Conservation (phyloP, 2,797 vertebrate species). For the Hoplostethus atlanticus region DNA sequence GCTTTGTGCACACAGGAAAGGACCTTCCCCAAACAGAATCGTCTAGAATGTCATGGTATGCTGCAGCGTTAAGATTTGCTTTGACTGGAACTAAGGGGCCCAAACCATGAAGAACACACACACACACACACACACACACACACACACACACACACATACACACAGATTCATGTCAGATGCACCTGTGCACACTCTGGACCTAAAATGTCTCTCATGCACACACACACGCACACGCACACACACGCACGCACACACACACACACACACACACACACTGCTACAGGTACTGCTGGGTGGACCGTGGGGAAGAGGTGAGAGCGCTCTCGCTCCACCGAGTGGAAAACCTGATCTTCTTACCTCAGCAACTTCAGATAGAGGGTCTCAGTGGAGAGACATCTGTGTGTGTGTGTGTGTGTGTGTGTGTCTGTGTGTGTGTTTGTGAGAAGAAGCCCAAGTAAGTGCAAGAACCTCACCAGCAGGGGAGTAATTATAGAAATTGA, state of each 20-base stretch:
- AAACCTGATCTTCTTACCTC: slow-evolving; percentile 88
- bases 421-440: background rate
- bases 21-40: too few species aligned
- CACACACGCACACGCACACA: slow-evolving; percentile 28
- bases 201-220: slow-evolving; percentile 65
- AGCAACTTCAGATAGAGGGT: slow-evolving; percentile 83
- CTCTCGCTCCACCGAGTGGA: slow-evolving; percentile 84
- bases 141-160: slow-evolving; percentile 26
- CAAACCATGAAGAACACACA: too few species aligned
- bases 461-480: slow-evolving; percentile 29
- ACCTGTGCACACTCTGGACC: slow-evolving; percentile 61
- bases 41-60: too few species aligned
- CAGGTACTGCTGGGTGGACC: slow-evolving; percentile 79
- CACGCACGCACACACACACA: slow-evolving; percentile 31
- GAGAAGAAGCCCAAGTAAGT: slow-evolving; percentile 19
- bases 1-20: too few species aligned
- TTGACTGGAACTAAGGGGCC: too few species aligned
- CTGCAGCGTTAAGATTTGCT: too few species aligned
- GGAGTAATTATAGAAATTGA: slow-evolving; percentile 40
- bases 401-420: slow-evolving; percentile 39
- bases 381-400: slow-evolving; percentile 75
- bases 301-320: slow-evolving; percentile 79
- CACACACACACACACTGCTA: slow-evolving; percentile 54
- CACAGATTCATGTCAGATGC: slow-evolving; percentile 53
- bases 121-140: background rate